These are phyloP conservation scores for Sphenodon punctatus DNA, from an alignment of 2,797 vertebrate species.

Conservation along the genomic window DNA sequence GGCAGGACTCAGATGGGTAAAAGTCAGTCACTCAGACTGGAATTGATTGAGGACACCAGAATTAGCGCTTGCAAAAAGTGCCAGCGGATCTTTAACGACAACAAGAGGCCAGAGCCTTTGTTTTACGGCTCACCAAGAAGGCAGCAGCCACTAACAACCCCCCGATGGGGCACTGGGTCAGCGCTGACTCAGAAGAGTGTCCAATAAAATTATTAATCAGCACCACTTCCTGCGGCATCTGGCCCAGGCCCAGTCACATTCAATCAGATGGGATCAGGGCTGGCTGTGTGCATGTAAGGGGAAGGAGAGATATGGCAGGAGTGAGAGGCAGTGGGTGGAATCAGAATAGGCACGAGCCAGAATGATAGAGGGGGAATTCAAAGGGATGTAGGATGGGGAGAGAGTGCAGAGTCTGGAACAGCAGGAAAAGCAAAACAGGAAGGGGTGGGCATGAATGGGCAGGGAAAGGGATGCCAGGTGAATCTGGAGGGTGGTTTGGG, in stretches of 20 bases:
- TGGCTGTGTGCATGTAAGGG: not conserved
- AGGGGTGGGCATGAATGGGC: not conserved
- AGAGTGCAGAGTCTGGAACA: too few relatives aligned
- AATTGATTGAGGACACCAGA: conserved; percentile 68
- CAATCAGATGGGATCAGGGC: not conserved
- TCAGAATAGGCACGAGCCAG: not conserved
- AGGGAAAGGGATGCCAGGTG: not conserved
- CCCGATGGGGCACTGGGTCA: conserved; percentile 34
- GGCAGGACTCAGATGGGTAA: conserved; percentile 65
- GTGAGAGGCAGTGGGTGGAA: not conserved
- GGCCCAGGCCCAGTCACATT: not conserved
- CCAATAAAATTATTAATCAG: conserved; percentile 27
- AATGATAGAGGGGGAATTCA: not conserved
- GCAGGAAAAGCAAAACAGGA: not conserved
- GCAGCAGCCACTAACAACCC: conserved; percentile 53
- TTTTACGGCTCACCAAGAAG: conserved; percentile 54
- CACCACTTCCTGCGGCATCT: not conserved
- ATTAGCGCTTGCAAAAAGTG: conserved; percentile 70
- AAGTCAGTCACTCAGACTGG: conserved; percentile 67
- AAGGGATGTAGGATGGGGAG: not conserved
- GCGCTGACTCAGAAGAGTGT: conserved; percentile 61
- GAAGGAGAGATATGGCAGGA: not conserved
- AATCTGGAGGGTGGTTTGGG: not conserved
- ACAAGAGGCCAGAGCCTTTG: conserved; percentile 61
- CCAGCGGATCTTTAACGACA: conserved; percentile 70